Base-by-base conservation (phyloP, 1,140 invertebrate genomes). In the Diprion similis region DNA sequence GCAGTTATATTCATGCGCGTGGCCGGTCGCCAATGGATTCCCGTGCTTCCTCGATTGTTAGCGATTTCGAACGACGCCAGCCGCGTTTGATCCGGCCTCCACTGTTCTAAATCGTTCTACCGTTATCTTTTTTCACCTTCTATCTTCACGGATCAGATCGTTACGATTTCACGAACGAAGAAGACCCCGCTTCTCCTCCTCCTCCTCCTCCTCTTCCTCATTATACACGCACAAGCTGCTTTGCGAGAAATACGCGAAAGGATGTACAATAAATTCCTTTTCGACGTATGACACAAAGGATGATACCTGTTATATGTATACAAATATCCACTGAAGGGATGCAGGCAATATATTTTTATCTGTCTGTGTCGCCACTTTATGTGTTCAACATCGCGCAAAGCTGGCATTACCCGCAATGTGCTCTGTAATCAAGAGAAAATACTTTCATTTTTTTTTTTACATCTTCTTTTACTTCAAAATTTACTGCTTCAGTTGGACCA, bases 1-100 rank as follows among this genome's bases (percentile, higher is more conserved):
- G 78, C 83, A 83, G 82, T 84, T 84, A 84, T 83, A 84, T 84
- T 84, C 83, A 83, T 78, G 83, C 78, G 80, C 82, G 65, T 76
- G 82, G 76, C 77, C 78, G 83, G 76, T 79, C 76, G 69, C 80
- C 78, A 84, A 82, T 84, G 75, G 77, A 80, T 77, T 73, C 76
- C 24, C 71, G 73, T 75, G 78, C 73, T 77, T 79, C 72, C 78
- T 72, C 78, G 77, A 83, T 83, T 83, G 81, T 83, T 83, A 83
- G 79, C 78, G 81, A 78, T 78, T 81, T 80, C 79, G 75, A 79
- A 72, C 71, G 71, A 68, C 75, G 76, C 37, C 71, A 70, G 77
- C 73, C 72, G 68, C 71, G 66, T 76, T 75, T 76, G 71, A 75
- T 74, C 70, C 71, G 71, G 24, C 73, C 75, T 74, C 75, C 73